These are phyloP conservation scores for Drosophila pachea DNA, from an alignment of 1,140 invertebrate species.

Conservation along the genomic window DNA sequence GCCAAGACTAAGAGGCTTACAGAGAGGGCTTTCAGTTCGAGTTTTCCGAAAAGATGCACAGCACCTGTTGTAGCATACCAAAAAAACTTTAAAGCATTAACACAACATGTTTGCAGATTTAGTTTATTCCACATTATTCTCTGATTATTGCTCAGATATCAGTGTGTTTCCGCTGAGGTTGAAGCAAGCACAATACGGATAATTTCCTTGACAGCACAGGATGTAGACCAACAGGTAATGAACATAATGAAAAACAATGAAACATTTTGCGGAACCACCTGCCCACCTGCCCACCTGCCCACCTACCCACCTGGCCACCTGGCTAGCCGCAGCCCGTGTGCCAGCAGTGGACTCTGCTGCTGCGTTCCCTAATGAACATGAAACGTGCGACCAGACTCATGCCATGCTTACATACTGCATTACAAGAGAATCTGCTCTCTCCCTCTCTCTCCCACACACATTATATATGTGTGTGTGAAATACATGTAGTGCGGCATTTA, in stretches of 20 bases:
- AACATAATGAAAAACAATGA: constrained; percentile 49
- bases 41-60: background rate
- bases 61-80: background rate
- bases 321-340: too few relatives aligned
- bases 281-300: background rate
- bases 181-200: constrained; percentile 1
- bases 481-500: too few relatives aligned
- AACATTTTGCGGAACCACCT: constrained; percentile 22
- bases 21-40: constrained; percentile 16
- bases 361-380: constrained; percentile 39
- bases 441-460: background rate
- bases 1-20: constrained; percentile 24
- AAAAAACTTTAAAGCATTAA: too few relatives aligned
- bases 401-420: constrained; percentile 9
- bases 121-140: background rate
- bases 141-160: constrained; percentile 26
- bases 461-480: background rate
- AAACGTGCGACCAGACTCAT: constrained; percentile 36
- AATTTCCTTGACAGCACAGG: constrained; percentile 1
- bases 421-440: background rate
- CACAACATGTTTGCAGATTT: too few relatives aligned
- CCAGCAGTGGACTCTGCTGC: background rate
- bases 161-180: constrained; percentile 20
- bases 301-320: background rate
- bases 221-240: constrained; percentile 17